Conservation (phyloP, 2,797 vertebrate genomes). For the Liasis olivaceus region DNA sequence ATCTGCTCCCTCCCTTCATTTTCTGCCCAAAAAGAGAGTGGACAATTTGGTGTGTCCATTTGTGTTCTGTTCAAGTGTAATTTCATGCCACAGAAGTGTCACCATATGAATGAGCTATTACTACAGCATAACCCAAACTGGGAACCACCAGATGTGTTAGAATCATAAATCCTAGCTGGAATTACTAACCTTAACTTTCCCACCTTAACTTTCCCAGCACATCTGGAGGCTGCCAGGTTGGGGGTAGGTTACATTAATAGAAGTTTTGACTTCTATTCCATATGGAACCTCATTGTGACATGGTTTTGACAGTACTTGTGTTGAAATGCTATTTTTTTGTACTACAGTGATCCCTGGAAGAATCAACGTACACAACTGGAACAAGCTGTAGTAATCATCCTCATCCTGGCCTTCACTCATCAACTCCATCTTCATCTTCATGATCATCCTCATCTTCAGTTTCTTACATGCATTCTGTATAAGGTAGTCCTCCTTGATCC, state of each 20-base stretch:
- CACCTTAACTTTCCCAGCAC: neutral
- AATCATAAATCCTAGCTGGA: neutral
- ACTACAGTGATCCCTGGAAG: constrained; percentile 12
- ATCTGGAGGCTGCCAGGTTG: neutral
- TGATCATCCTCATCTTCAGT: constrained; percentile 7
- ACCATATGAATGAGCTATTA: neutral
- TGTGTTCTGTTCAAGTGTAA: neutral
- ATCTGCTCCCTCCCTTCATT: neutral
- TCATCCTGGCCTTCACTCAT: constrained; percentile 24
- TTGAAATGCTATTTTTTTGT: constrained; percentile 13
- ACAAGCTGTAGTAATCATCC: neutral
- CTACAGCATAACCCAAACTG: neutral
- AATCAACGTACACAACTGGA: neutral
- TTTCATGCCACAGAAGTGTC: neutral
- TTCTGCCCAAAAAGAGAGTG: neutral
- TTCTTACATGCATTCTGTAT: neutral
- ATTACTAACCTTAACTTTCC: neutral
- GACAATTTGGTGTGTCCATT: neutral
- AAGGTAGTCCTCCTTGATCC: constrained; percentile 13
- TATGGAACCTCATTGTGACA: neutral
- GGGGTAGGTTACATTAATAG: neutral
- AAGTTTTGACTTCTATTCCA: neutral
- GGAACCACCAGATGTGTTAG: neutral
- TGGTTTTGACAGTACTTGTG: neutral
- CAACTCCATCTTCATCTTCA: constrained; percentile 28